Evolutionary conservation across 2,797 vertebrate species (phyloP), one percentile per base, ranked within the genome.

Genomic region (Chrysocyon brachyurus): DNA sequence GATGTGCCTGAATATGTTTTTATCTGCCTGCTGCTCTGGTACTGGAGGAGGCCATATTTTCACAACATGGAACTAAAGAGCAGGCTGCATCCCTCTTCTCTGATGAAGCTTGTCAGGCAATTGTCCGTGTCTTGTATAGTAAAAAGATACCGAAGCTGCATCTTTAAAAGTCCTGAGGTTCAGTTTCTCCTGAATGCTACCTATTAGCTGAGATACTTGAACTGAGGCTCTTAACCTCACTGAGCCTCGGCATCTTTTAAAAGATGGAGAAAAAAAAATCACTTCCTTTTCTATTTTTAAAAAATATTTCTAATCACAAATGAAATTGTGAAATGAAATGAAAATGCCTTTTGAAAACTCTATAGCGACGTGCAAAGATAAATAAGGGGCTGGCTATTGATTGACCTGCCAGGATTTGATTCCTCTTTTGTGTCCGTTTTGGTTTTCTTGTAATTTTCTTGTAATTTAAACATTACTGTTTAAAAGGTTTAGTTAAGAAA

Each of bases 251-350:
- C 16, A 40, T 52, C 12, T 6, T 92, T 31, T 61, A 52, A 85
- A 90, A 46, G 40, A 70, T 21, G 31, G 6, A 78, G 6, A 31
- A 5, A 68, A 73, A 40, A 57, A 63, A 56, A 56, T 28, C 26
- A 21, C 12, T 70, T 59, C 10, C 75, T 10, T 87, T 46, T 46
- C 40, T 88, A 11, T 78, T 79, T 91, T 31, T 4, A 40, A 90
- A 89, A 85, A 12, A 56, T 78, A 56, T 28, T 96, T 87, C 68
- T 91, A 61, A 78, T 66, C 90, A 88, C 28, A 66, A 82, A 52
- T 46, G 19, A 87, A 85, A 57, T 7, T 21, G 33, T 66, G 59
- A 78, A 6, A 52, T 57, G 40, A 46, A 46, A 54, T 24, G 2
- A 36, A 63, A 66, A 49, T 59, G 6, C 12, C 3, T 56, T 91